Conservation (phyloP, 2,888 invertebrate species). For the Leucophenga montana region DNA sequence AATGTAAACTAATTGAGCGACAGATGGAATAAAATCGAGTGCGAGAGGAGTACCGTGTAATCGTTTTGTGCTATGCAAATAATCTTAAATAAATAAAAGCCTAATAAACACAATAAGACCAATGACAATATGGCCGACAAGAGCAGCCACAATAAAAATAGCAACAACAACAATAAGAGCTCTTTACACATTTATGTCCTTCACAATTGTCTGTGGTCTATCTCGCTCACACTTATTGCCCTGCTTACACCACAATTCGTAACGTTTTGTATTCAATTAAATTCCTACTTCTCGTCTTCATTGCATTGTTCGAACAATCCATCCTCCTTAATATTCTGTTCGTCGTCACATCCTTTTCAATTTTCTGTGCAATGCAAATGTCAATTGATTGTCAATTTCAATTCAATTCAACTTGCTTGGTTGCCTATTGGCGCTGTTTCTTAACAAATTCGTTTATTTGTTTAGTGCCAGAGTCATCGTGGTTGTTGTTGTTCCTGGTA, state of each 20-base stretch:
- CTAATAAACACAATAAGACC: constrained; percentile 54
- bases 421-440: constrained; percentile 40
- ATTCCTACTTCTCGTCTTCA: constrained; percentile 41
- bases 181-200: constrained; percentile 50
- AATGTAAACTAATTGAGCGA: no score
- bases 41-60: not conserved
- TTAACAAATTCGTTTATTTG: constrained; percentile 27
- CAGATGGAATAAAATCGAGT: not conserved
- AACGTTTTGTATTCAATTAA: constrained; percentile 54
- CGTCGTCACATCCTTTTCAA: constrained; percentile 42
- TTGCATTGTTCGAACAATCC: no score
- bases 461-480: constrained; percentile 9
- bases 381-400: constrained; percentile 65
- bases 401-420: constrained; percentile 40
- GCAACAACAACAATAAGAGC: not conserved
- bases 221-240: not conserved
- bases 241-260: constrained; percentile 49
- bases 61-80: constrained; percentile 55
- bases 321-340: constrained; percentile 57
- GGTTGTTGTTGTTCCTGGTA: constrained; percentile 6
- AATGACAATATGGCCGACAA: constrained; percentile 56
- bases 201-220: constrained; percentile 1
- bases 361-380: constrained; percentile 55
- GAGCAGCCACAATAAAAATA: not conserved
- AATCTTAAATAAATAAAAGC: constrained; percentile 62